Conservation (phyloP, 2,888 invertebrate species). For the Limulus polyphemus region DNA sequence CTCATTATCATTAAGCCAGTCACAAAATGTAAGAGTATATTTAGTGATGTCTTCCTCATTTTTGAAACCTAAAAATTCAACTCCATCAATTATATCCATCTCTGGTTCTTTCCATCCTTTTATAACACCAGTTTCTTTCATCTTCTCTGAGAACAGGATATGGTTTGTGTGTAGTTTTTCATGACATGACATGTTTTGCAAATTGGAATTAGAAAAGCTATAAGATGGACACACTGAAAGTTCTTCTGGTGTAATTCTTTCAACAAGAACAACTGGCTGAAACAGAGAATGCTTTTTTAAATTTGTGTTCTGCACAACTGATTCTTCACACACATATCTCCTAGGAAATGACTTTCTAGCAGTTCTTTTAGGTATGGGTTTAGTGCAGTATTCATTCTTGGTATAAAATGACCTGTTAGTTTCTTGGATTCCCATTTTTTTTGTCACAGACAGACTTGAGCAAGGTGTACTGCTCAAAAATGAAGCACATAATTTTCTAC, state of each 20-base stretch:
- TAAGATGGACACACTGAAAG: neutral
- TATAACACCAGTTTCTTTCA: neutral
- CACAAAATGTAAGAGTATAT: neutral
- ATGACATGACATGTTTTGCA: neutral
- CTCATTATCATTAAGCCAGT: neutral
- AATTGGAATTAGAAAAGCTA: too few relatives aligned
- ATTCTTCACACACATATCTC: neutral
- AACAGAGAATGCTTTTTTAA: neutral
- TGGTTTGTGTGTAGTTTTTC: constrained; percentile 1
- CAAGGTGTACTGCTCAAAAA: too few relatives aligned
- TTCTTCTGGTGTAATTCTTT: neutral
- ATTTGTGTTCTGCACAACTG: neutral
- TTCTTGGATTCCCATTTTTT: too few relatives aligned
- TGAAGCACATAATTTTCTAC: too few relatives aligned
- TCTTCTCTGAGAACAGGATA: neutral
- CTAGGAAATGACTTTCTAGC: too few relatives aligned
- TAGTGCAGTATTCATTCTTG: too few relatives aligned
- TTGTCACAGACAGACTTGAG: too few relatives aligned
- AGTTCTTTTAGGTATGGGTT: too few relatives aligned
- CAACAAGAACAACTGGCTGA: neutral
- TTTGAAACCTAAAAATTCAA: constrained; percentile 26
- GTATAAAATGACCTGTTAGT: too few relatives aligned
- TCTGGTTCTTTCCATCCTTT: constrained; percentile 18
- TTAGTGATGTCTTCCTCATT: constrained; percentile 23
- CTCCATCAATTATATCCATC: constrained; percentile 27